phyloP scores from a whole-genome alignment of 2,888 invertebrate species.

The Mystacides longicornis region DNA sequence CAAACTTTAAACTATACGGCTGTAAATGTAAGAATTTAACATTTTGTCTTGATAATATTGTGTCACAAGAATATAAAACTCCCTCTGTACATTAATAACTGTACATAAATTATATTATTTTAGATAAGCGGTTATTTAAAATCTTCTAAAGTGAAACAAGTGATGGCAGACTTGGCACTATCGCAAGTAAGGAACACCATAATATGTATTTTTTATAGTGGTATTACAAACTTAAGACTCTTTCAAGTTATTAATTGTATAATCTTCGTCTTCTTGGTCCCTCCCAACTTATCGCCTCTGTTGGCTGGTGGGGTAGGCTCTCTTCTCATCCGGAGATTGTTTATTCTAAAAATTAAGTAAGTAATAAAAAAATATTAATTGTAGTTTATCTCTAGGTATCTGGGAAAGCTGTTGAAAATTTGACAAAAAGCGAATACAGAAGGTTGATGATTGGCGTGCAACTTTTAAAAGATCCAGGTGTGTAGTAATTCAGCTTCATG shows the following conservation, averaged over 20 bases:
- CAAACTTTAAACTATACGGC: slow-evolving; percentile 79
- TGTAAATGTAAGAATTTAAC: slow-evolving; percentile 52
- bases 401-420: slow-evolving; percentile 70
- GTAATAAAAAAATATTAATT: background rate
- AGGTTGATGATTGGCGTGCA: slow-evolving; percentile 88
- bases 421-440: slow-evolving; percentile 84
- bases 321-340: no score
- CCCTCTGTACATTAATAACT: background rate
- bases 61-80: background rate
- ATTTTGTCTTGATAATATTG: background rate
- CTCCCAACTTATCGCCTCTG: no score
- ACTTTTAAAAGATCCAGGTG: slow-evolving; percentile 87
- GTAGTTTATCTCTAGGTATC: slow-evolving; percentile 52
- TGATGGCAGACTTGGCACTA: slow-evolving; percentile 87
- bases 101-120: slow-evolving; percentile 24
- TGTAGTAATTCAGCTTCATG: background rate
- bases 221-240: no score
- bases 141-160: slow-evolving; percentile 81
- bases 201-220: no score
- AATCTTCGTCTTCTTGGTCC: no score
- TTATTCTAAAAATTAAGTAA: no score
- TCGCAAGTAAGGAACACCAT: slow-evolving; percentile 73
- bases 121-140: slow-evolving; percentile 69
- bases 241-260: no score
- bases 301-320: no score